Evolutionary conservation across 2,797 vertebrate species (phyloP).

Genomic region (Poeciliopsis turneri): DNA sequence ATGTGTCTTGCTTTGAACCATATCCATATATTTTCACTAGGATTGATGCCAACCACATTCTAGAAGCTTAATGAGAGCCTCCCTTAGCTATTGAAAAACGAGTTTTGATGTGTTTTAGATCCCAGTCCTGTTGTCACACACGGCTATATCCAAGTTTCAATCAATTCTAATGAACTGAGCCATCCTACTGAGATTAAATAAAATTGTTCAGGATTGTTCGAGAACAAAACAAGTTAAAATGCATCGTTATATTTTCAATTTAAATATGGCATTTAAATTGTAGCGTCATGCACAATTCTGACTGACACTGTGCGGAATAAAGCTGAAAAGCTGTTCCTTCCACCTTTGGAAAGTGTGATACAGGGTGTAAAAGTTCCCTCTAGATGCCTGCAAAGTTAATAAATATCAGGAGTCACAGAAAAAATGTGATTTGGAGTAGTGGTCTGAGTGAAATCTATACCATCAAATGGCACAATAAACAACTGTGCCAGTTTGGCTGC

Average conservation of each 20-base stretch:
- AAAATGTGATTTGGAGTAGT: conserved; percentile 10
- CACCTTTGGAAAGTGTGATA: background rate
- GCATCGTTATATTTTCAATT: background rate
- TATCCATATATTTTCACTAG: background rate
- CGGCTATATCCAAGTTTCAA: background rate
- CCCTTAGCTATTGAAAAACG: background rate
- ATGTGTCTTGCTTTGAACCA: background rate
- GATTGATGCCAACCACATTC: too few species aligned
- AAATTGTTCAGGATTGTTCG: background rate
- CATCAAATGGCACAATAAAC: conserved; percentile 21
- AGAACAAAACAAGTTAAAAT: background rate
- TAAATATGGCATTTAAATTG: background rate
- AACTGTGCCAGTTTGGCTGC: conserved; percentile 4
- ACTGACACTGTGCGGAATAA: background rate
- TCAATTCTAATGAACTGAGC: background rate
- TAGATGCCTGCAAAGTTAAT: background rate
- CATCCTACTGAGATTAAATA: background rate
- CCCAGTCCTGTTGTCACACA: background rate
- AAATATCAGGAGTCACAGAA: background rate
- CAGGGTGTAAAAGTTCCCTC: background rate
- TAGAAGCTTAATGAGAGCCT: too few species aligned
- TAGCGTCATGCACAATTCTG: background rate
- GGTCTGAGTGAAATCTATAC: conserved; percentile 9
- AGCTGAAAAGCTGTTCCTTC: background rate
- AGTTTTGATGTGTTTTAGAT: background rate